A percentile compares a stretch with the other conserved stretches of the same genome.
Conservation (phyloP, 2,113 vertebrate species). For the Nesospiza acunhae region DNA sequence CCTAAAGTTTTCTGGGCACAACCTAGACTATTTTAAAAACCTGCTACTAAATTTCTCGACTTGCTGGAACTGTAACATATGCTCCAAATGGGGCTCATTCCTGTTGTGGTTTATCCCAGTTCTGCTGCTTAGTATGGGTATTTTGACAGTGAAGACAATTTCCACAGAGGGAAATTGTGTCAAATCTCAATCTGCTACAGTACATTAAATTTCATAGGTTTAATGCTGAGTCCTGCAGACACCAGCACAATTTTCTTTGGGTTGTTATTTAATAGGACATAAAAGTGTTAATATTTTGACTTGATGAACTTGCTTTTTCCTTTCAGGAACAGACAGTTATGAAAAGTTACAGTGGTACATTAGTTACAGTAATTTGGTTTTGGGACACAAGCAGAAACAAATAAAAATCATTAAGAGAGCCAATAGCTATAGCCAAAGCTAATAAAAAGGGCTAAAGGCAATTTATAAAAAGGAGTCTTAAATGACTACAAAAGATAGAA, state of each 20-base stretch:
- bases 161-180: conserved; percentile 3
- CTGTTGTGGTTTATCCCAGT: background rate
- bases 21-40: background rate
- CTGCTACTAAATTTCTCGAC: background rate
- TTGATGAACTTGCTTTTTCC: conserved; percentile 59
- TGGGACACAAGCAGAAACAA: conserved; percentile 62
- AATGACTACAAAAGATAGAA: conserved; percentile 40
- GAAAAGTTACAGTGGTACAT: conserved; percentile 58
- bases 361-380: conserved; percentile 69
- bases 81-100: conserved; percentile 11
- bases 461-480: conserved; percentile 45
- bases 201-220: conserved; percentile 43
- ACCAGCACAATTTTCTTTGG: conserved; percentile 29
- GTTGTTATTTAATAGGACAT: conserved; percentile 59
- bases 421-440: conserved; percentile 53
- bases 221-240: conserved; percentile 35
- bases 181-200: conserved; percentile 48
- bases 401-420: conserved; percentile 64
- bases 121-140: background rate
- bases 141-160: background rate
- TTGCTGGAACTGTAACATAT: background rate
- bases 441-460: conserved; percentile 64
- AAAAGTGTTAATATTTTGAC: conserved; percentile 72
- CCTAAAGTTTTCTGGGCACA: background rate
- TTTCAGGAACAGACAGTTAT: conserved; percentile 54